Evolutionary conservation across 2,888 invertebrate species (phyloP).

Genomic region (Calliphora vomitoria): DNA sequence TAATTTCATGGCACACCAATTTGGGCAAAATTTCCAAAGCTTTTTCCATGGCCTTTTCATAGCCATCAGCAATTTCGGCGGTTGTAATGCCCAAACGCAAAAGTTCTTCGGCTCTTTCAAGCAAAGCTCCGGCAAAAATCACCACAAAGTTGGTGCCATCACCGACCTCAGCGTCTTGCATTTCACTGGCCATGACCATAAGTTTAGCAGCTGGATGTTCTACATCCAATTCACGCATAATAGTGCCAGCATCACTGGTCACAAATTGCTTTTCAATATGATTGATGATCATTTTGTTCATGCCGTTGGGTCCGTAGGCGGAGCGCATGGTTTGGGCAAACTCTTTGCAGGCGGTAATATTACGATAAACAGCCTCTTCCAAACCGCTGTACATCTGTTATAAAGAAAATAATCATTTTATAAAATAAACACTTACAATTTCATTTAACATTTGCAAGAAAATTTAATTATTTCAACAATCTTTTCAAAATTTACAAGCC

Average conservation of each 20-base stretch:
- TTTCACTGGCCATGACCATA: conserved; percentile 97
- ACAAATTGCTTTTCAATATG: conserved; percentile 99
- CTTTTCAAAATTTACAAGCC: not conserved
- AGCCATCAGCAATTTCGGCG: conserved; percentile 97
- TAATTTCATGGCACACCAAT: conserved; percentile 92
- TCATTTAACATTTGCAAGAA: conserved; percentile 10
- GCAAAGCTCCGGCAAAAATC: conserved; percentile 95
- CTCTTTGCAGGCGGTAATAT: conserved; percentile 98
- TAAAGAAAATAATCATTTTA: not conserved
- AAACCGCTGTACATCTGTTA: conserved; percentile 92
- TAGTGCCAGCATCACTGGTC: conserved; percentile 99
- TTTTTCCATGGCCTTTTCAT: conserved; percentile 95
- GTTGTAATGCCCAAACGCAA: conserved; percentile 98
- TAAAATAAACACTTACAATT: not conserved
- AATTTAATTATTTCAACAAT: conserved; percentile 17
- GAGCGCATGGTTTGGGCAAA: conserved; percentile 96
- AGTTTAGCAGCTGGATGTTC: conserved; percentile 99
- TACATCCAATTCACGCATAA: conserved; percentile 97
- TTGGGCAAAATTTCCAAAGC: conserved; percentile 94
- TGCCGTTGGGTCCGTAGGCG: conserved; percentile 99
- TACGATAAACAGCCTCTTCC: conserved; percentile 98
- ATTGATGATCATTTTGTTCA: conserved; percentile 99
- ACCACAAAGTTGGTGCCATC: conserved; percentile 99
- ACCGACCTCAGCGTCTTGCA: conserved; percentile 99
- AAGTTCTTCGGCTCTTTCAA: conserved; percentile 96